A percentile compares a stretch with the other conserved stretches of the same genome.
Conservation (phyloP, 1,140 invertebrate species). For the Drosophila sp. region DNA sequence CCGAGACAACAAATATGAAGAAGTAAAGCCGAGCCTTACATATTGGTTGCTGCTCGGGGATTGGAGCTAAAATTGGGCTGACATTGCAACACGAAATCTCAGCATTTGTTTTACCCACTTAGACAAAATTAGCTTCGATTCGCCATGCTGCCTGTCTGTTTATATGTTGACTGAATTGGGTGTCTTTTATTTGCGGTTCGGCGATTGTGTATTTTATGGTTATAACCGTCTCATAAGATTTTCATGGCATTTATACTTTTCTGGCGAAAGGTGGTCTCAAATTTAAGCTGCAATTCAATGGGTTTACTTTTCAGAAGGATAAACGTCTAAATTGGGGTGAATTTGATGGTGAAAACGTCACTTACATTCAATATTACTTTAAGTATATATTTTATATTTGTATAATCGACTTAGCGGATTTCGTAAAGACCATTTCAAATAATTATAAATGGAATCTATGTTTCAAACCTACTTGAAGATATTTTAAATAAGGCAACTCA, state of each 20-base stretch:
- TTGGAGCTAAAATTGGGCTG: conserved; percentile 53
- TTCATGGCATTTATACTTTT: conserved; percentile 50
- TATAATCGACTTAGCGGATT: too few relatives aligned
- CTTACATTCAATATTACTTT: too few relatives aligned
- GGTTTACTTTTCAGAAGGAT: neutral
- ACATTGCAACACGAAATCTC: conserved; percentile 65
- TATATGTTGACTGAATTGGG: conserved; percentile 62
- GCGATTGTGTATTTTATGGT: conserved; percentile 69
- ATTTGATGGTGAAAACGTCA: too few relatives aligned
- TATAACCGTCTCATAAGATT: conserved; percentile 53
- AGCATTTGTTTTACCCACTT: conserved; percentile 76
- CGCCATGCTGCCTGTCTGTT: neutral
- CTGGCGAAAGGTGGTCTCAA: conserved; percentile 25
- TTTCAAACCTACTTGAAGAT: too few relatives aligned
- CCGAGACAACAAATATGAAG: conserved; percentile 65
- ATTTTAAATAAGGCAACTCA: too few relatives aligned
- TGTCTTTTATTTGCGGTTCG: conserved; percentile 69
- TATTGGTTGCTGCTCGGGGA: conserved; percentile 32
- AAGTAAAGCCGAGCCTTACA: conserved; percentile 44
- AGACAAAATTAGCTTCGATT: conserved; percentile 67
- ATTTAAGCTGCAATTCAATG: conserved; percentile 25
- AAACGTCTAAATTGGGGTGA: neutral
- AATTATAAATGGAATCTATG: too few relatives aligned
- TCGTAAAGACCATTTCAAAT: too few relatives aligned
- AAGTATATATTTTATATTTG: too few relatives aligned